phyloP scores from a whole-genome alignment of 2,113 vertebrate genomes.

The Syngnathus scovelli region DNA sequence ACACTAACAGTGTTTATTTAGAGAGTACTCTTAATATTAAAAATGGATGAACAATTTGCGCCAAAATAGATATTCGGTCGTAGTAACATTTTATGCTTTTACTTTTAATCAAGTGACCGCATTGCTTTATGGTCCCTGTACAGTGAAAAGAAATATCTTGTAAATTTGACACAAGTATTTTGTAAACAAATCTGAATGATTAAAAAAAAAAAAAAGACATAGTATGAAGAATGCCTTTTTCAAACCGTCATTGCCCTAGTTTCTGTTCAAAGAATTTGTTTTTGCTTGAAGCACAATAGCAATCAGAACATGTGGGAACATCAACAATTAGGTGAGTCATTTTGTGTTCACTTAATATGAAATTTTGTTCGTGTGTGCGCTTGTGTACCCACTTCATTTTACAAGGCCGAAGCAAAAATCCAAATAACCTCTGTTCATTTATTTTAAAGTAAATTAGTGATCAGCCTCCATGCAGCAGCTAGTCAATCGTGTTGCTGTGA shows the following conservation, averaged over 20 bases:
- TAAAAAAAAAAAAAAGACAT: too few species aligned
- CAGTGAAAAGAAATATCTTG: too few species aligned
- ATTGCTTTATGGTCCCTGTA: neutral
- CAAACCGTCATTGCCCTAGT: too few species aligned
- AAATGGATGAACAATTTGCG: conserved; percentile 19
- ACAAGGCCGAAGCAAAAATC: conserved; percentile 61
- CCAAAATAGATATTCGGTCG: neutral
- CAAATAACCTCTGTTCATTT: conserved; percentile 78
- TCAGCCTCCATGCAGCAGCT: conserved; percentile 70
- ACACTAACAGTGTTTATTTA: conserved; percentile 18
- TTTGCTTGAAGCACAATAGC: too few species aligned
- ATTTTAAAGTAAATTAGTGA: conserved; percentile 81
- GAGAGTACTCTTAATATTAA: conserved; percentile 23
- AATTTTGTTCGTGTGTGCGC: too few species aligned
- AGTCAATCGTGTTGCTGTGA: conserved; percentile 78
- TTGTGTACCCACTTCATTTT: conserved; percentile 34
- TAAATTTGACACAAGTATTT: too few species aligned
- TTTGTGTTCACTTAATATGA: too few species aligned
- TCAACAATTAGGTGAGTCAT: neutral
- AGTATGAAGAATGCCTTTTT: too few species aligned
- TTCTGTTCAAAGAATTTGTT: too few species aligned
- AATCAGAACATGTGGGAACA: neutral
- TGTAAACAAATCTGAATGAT: too few species aligned
- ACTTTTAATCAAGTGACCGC: too few species aligned
- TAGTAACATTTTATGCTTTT: neutral